Conservation (phyloP, 2,113 vertebrate genomes). For the Condylura cristata region DNA sequence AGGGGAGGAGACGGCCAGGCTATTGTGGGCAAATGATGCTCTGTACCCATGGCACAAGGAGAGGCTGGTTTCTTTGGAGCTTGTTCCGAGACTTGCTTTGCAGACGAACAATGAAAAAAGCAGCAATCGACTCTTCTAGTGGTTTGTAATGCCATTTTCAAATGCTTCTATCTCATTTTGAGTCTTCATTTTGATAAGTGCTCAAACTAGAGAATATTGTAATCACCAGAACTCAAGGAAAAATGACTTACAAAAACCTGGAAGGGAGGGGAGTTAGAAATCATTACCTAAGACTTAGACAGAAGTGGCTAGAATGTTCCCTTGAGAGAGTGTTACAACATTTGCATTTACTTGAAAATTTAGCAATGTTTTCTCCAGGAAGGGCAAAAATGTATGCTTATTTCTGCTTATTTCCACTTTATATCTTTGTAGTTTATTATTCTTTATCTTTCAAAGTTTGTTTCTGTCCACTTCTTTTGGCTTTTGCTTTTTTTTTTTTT, state of each 20-base stretch:
- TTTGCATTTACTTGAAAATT: not conserved
- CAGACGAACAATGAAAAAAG: conserved; percentile 57
- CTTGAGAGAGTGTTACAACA: not conserved
- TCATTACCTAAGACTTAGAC: not conserved
- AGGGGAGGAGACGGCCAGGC: conserved; percentile 68
- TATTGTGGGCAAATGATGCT: conserved; percentile 78
- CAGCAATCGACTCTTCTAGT: conserved; percentile 5
- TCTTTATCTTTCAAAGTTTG: not conserved
- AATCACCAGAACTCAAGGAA: not conserved
- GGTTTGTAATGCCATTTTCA: conserved; percentile 65
- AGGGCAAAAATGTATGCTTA: not conserved
- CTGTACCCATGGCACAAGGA: conserved; percentile 79
- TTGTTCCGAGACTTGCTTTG: conserved; percentile 55
- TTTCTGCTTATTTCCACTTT: not conserved
- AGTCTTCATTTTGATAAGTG: conserved; percentile 20
- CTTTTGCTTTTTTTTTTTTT: not conserved
- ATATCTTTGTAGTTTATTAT: not conserved
- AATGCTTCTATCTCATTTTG: conserved; percentile 46
- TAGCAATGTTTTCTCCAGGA: not conserved
- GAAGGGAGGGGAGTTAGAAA: not conserved
- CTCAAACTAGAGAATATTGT: not conserved
- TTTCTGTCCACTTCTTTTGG: not conserved
- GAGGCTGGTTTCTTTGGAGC: conserved; percentile 65
- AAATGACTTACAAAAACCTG: not conserved
- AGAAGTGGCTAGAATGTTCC: not conserved